Evolutionary conservation across 2,888 invertebrate genomes (phyloP), one percentile per base, ranked within the genome.

Genomic region (Oscheius myriophilus): DNA sequence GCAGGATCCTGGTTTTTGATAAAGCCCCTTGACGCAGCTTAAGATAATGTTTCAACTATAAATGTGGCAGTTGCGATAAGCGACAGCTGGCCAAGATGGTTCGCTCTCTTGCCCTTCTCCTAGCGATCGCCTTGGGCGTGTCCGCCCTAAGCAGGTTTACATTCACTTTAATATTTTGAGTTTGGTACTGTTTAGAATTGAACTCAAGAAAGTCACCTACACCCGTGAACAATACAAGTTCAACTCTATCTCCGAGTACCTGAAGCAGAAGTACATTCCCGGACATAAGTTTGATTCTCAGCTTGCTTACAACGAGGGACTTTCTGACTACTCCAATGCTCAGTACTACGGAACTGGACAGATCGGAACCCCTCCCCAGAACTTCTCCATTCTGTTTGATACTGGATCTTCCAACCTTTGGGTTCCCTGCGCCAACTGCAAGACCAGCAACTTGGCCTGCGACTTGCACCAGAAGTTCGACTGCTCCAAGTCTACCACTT

Each of bases 391-490:
- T 61, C 70, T 80, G 41, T 98, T 98, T 89, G 98, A 98, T 89
- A 98, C 97, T 0, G 98, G 98, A 76, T 97, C 96, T 4, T 95
- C 96, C 55, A 98, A 99, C 89, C 90, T 99, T 70, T 98, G 98
- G 98, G 92, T 98, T 69, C 97, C 98, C 6, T 96, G 96, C 25
- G 55, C 67, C 54, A 92, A 95, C 87, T 97, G 97, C 87, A 91
- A 93, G 87, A 90, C 90, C 86, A 92, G 93, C 61, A 95, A 96
- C 87, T 92, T 96, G 82, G 96, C 97, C 16, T 95, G 95, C 88
- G 88, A 93, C 39, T 58, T 69, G 43, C 74, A 76, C 67, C 69
- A 54, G 33, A 67, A 75, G 89, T 98, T 97, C 88, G 92, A 97
- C 90, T 92, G 93, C 85, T 89, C 86, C 67, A 92, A 92, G 87